A percentile compares a stretch with the other conserved stretches of the same genome.
phyloP scores from a whole-genome alignment of 1,140 invertebrate species.

The Myzus persicae region DNA sequence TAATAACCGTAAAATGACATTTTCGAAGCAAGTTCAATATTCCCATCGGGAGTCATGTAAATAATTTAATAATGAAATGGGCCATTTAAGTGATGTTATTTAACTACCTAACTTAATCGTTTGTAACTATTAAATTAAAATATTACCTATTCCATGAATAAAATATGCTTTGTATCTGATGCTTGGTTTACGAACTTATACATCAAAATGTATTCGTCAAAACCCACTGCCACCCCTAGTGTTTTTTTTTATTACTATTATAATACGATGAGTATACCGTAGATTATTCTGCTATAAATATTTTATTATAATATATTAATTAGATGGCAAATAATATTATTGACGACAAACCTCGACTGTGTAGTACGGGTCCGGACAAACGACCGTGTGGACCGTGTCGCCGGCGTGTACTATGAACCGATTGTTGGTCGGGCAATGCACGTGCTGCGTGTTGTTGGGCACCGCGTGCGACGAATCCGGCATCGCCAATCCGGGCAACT shows the following conservation, averaged over 20 bases:
- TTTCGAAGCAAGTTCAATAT: too few species aligned
- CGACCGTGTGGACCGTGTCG: conserved; percentile 71
- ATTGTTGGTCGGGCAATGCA: conserved; percentile 73
- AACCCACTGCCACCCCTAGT: background rate
- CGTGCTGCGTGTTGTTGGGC: conserved; percentile 49
- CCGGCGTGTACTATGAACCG: conserved; percentile 77
- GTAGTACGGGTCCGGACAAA: conserved; percentile 74
- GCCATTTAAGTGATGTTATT: too few species aligned
- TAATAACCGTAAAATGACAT: too few species aligned
- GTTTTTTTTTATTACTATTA: background rate
- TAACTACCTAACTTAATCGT: too few species aligned
- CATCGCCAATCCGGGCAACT: conserved; percentile 72
- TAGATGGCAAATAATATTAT: background rate
- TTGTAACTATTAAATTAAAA: too few species aligned
- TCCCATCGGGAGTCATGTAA: too few species aligned
- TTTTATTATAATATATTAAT: too few species aligned
- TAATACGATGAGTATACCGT: background rate
- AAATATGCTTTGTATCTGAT: too few species aligned
- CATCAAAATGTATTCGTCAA: background rate
- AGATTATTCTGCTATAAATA: background rate
- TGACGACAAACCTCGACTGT: conserved; percentile 61
- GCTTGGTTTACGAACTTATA: background rate
- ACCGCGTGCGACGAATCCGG: conserved; percentile 61
- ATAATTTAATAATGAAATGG: too few species aligned
- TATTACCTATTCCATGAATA: too few species aligned